phyloP scores from a whole-genome alignment of 2,888 invertebrate species.

The Andrena hattorfiana region DNA sequence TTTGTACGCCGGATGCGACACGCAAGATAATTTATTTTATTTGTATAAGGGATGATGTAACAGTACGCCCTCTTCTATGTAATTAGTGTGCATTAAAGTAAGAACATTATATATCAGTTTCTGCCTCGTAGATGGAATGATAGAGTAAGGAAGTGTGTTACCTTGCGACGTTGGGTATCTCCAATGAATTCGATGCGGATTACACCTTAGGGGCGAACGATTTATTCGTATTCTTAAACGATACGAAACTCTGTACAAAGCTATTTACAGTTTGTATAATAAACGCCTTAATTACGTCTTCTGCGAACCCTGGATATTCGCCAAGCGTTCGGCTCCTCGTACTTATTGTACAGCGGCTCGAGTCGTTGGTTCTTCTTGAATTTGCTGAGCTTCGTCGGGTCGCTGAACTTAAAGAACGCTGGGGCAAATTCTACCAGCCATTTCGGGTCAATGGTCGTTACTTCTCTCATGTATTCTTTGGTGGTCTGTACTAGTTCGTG shows the following conservation, averaged over 20 bases:
- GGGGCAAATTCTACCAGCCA: constrained; percentile 99
- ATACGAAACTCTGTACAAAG: constrained; percentile 56
- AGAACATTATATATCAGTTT: constrained; percentile 9
- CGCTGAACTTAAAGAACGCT: constrained; percentile 99
- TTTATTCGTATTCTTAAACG: constrained; percentile 31
- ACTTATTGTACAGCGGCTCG: constrained; percentile 99
- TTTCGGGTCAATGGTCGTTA: constrained; percentile 98
- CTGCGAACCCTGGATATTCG: constrained; percentile 97
- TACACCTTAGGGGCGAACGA: background rate
- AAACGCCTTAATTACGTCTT: constrained; percentile 90
- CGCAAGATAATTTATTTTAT: constrained; percentile 9
- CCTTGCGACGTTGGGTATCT: constrained; percentile 5
- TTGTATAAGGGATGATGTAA: constrained; percentile 3
- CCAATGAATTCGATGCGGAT: constrained; percentile 5
- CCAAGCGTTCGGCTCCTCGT: constrained; percentile 99
- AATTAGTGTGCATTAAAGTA: background rate
- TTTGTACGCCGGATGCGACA: constrained; percentile 9
- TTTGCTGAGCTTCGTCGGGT: constrained; percentile 98
- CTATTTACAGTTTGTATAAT: constrained; percentile 61
- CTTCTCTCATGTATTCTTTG: constrained; percentile 99
- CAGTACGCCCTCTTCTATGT: background rate
- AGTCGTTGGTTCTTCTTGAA: constrained; percentile 99
- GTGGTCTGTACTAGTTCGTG: constrained; percentile 99
- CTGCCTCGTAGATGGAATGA: constrained; percentile 19
- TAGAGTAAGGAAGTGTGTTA: constrained; percentile 6